Conservation (phyloP, 2,113 vertebrate genomes). For the Sorex araneus region DNA sequence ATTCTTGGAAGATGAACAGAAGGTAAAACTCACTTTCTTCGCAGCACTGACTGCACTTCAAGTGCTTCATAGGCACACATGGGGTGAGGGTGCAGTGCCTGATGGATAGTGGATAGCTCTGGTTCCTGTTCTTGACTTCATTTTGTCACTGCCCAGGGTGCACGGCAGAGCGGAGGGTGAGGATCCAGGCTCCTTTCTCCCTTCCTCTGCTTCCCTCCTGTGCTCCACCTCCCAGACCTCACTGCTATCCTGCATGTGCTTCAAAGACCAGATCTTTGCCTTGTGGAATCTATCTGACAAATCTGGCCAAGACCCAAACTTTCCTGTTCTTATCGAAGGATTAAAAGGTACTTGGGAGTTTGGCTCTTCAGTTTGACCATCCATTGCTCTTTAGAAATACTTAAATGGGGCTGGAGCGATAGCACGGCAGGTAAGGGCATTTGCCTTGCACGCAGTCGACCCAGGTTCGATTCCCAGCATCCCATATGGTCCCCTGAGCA, state of each 20-base stretch:
- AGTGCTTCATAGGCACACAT: background rate
- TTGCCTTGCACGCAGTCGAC: too few species aligned
- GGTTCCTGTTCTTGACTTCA: background rate
- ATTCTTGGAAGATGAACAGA: conserved; percentile 42
- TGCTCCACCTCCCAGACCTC: background rate
- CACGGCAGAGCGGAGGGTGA: too few species aligned
- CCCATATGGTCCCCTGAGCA: too few species aligned
- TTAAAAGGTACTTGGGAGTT: background rate
- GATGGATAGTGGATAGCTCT: background rate
- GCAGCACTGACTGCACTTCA: background rate
- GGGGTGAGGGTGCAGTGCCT: background rate
- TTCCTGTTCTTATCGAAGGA: background rate
- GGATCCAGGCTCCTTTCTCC: background rate
- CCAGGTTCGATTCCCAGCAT: too few species aligned
- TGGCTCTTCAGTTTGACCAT: background rate
- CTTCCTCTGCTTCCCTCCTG: background rate
- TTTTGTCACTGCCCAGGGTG: too few species aligned
- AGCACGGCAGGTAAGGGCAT: too few species aligned
- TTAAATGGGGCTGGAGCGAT: too few species aligned
- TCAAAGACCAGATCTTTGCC: background rate
- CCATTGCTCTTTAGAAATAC: background rate
- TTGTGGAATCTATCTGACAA: background rate
- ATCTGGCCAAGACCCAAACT: background rate
- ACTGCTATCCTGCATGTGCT: background rate
- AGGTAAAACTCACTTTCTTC: conserved; percentile 38